Conservation (phyloP, 2,797 vertebrate species). For the Phoebastria nigripes region DNA sequence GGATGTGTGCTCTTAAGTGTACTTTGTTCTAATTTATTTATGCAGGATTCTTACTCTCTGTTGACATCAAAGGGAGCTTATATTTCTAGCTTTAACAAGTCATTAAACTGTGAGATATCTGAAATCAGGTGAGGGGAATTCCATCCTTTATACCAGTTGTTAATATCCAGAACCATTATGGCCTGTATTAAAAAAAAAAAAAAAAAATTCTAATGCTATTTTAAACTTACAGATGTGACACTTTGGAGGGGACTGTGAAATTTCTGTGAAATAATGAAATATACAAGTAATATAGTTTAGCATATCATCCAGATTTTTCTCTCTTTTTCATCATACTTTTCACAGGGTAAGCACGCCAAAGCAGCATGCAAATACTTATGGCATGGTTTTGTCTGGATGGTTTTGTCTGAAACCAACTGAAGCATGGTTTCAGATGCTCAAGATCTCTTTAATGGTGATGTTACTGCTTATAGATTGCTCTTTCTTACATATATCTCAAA, state of each 20-base stretch:
- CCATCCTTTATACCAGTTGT: background rate
- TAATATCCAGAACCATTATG: rapidly evolving
- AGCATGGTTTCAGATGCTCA: background rate
- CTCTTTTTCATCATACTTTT: background rate
- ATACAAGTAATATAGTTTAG: background rate
- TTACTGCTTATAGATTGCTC: background rate
- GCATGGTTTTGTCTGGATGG: background rate
- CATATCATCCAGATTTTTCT: background rate
- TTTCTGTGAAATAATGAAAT: background rate
- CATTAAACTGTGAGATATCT: background rate
- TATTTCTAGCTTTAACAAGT: background rate
- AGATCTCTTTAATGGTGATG: background rate
- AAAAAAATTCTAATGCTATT: background rate
- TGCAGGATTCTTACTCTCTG: background rate
- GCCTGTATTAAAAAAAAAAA: background rate
- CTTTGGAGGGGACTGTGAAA: background rate
- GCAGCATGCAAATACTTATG: background rate
- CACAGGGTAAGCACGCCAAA: background rate
- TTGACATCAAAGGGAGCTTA: background rate
- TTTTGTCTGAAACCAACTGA: background rate
- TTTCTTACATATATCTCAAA: background rate
- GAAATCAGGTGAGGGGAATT: rapidly evolving
- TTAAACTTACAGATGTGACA: background rate
- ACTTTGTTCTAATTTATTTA: background rate
- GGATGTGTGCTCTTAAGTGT: background rate